Conservation (phyloP, 2,113 vertebrate species). For the Podiceps cristatus region DNA sequence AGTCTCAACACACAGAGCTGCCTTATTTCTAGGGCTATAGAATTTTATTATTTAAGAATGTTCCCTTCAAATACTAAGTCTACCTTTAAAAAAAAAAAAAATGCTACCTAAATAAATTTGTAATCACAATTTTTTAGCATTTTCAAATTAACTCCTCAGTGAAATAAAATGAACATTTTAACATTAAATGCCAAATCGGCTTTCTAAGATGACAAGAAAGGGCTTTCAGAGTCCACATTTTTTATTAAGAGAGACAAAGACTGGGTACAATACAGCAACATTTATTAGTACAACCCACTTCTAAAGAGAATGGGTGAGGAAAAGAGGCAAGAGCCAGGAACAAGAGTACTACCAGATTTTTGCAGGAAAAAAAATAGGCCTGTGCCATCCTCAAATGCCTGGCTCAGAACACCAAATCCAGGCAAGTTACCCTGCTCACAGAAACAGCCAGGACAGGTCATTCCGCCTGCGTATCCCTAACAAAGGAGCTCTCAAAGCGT, state of each 20-base stretch:
- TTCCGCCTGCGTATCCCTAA: too few species aligned
- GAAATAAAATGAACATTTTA: neutral
- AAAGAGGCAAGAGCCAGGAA: neutral
- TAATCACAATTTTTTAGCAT: neutral
- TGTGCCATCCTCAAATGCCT: neutral
- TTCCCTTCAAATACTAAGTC: neutral
- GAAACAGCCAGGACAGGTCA: neutral
- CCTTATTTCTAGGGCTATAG: neutral
- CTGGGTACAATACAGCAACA: neutral
- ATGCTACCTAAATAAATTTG: neutral
- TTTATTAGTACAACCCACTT: neutral
- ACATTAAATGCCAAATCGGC: neutral
- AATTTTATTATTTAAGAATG: neutral
- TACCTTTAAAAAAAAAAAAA: neutral
- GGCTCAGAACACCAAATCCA: neutral
- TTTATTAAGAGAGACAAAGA: neutral
- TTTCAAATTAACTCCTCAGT: neutral
- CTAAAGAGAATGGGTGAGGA: neutral
- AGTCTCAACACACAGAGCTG: neutral
- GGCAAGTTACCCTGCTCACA: accelerated
- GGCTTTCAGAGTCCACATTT: neutral
- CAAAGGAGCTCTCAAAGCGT: too few species aligned
- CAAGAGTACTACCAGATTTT: neutral
- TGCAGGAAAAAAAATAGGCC: neutral
- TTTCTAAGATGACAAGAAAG: neutral